Conservation (phyloP, 2,113 vertebrate genomes). For the Campylomormyrus tamandua region DNA sequence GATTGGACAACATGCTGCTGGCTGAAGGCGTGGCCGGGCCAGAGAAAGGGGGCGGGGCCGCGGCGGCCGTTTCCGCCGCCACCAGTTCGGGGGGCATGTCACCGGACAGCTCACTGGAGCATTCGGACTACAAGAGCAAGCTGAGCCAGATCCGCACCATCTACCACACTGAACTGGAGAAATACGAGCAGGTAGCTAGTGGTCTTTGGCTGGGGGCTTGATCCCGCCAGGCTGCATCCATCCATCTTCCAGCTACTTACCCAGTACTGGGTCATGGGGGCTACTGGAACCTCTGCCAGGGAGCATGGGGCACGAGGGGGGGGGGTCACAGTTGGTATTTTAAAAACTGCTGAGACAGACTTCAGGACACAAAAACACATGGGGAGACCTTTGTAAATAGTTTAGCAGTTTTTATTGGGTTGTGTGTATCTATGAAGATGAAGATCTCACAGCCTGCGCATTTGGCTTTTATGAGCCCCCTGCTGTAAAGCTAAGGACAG, state of each 20-base stretch:
- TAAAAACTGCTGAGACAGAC: background rate
- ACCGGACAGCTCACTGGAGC: slow-evolving; percentile 82
- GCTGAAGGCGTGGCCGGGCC: slow-evolving; percentile 85
- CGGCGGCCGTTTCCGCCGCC: slow-evolving; percentile 73
- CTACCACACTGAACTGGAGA: slow-evolving; percentile 89
- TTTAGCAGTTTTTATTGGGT: background rate
- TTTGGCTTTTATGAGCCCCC: slow-evolving; percentile 3
- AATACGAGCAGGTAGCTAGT: slow-evolving; percentile 79
- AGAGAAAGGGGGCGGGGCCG: slow-evolving; percentile 80
- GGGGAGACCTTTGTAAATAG: background rate
- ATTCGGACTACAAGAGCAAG: slow-evolving; percentile 90
- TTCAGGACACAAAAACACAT: background rate
- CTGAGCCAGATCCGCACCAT: slow-evolving; percentile 86
- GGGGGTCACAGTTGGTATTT: background rate
- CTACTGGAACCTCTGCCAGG: background rate
- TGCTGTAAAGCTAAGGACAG: background rate
- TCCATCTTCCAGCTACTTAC: background rate
- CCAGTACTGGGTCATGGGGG: background rate
- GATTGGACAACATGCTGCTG: slow-evolving; percentile 86
- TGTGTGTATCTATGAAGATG: background rate
- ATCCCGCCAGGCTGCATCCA: background rate
- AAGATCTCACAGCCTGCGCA: background rate
- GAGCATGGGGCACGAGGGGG: background rate
- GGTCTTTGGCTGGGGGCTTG: background rate
- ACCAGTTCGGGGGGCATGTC: slow-evolving; percentile 80